phyloP scores from a whole-genome alignment of 2,113 vertebrate species.

The Erinaceus europaeus region DNA sequence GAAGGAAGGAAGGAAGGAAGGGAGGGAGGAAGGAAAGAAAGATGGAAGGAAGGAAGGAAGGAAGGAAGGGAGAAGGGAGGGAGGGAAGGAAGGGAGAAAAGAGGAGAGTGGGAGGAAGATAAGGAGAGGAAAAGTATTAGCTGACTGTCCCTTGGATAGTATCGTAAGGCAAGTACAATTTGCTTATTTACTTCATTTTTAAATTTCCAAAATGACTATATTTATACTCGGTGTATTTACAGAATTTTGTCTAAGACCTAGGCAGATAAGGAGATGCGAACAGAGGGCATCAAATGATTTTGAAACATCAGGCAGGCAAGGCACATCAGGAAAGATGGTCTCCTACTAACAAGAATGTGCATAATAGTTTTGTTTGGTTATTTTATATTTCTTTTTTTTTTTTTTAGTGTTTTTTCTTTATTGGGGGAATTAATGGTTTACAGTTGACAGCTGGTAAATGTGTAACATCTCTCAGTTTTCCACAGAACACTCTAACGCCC shows the following conservation, averaged over 20 bases:
- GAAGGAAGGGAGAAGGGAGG: too few relatives aligned
- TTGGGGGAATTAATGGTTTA: too few relatives aligned
- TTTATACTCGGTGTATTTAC: not conserved
- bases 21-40: too few relatives aligned
- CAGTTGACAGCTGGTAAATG: too few relatives aligned
- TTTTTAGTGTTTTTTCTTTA: not conserved
- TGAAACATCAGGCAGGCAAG: not conserved
- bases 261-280: not conserved
- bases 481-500: too few relatives aligned
- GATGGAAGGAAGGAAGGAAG: too few relatives aligned
- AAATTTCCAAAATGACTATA: not conserved
- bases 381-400: not conserved
- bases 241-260: not conserved
- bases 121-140: not conserved
- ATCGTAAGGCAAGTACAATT: not conserved
- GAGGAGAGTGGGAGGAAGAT: too few relatives aligned
- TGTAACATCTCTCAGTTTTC: too few relatives aligned
- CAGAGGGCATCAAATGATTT: fast-evolving
- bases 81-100: too few relatives aligned
- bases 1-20: too few relatives aligned
- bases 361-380: too few relatives aligned
- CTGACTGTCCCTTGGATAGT: not conserved
- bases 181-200: not conserved
- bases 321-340: not conserved
- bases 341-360: not conserved